A percentile compares a stretch with the other conserved stretches of the same genome.
These are phyloP conservation scores for Xiphophorus couchianus DNA, from an alignment of 2,113 vertebrate genomes.

Conservation along the genomic window DNA sequence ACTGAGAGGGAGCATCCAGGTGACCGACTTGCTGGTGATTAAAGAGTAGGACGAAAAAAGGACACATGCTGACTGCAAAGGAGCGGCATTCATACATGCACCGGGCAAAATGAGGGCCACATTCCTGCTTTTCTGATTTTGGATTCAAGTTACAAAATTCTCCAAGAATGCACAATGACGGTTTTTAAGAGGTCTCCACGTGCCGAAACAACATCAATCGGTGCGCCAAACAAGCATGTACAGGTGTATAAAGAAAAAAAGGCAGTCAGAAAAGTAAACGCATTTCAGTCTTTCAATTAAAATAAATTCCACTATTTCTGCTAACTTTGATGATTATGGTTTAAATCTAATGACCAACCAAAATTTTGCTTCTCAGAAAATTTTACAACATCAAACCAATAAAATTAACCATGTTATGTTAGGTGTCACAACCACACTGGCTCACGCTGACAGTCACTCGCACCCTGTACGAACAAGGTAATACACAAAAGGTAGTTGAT, in stretches of 20 bases:
- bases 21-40: conserved; percentile 67
- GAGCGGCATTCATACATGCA: conserved; percentile 71
- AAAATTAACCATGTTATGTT: background rate
- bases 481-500: background rate
- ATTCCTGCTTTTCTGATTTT: conserved; percentile 27
- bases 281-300: background rate
- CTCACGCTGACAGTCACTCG: background rate
- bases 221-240: background rate
- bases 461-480: background rate
- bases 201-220: background rate
- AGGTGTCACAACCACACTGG: background rate
- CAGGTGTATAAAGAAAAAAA: background rate
- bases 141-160: conserved; percentile 12
- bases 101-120: conserved; percentile 35
- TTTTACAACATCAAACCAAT: background rate
- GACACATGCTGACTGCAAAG: conserved; percentile 58
- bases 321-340: background rate
- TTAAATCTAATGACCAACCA: background rate
- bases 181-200: conserved; percentile 2
- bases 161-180: conserved; percentile 3
- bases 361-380: background rate
- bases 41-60: conserved; percentile 60
- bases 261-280: background rate
- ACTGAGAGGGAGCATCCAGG: conserved; percentile 75
- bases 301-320: background rate